Evolutionary conservation across 2,113 vertebrate species (phyloP), one percentile per base, ranked within the genome.

Genomic region (Synodontis membranacea): DNA sequence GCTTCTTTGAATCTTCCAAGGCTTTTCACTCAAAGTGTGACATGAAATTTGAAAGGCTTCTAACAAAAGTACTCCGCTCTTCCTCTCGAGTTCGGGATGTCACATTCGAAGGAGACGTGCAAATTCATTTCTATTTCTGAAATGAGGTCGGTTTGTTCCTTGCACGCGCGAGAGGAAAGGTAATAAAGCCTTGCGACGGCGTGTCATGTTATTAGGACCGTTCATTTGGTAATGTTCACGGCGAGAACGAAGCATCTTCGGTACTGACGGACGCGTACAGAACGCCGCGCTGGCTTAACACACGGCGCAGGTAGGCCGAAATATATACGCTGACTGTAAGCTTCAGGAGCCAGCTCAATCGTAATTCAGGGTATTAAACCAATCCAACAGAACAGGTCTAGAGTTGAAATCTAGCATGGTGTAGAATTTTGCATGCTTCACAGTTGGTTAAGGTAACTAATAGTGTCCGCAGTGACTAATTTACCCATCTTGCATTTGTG

Each of bases 111-210:
- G 39, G 46, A 25, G 48, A 50, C 4, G 9, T 39, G 34, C 15
- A 58, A 84, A 74, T 70, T 58, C 37, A 21, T 84, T 75, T 75
- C 68, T 70, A 58, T 75, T 84, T 58, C 12, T 54, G 37, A 56
- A 75, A 44, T 17, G 66, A 84, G 83, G 50, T 74, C 15, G 25
- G 50, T 58, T 84, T 56, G 68, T 28, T 74, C 50, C 66, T 56
- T 28, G 70, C 44, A 75, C 60, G 34, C 4, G 5, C 56, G n/a
- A 50, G 34, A 82, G 25, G 66, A 60, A 74, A 66, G 64, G 44
- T 46, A 78, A 78, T 76, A 85, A 15, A n/a, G 31, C 60, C 19
- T 80, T 8, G 1, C 52, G 5, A 34, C 10, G 39, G 39, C 34
- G 7, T 66, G 28, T 42, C 7, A 66, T 70, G 46, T 56, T 85